Percentiles rank a stretch among this genome's conserved stretches.
phyloP scores from a whole-genome alignment of 1,140 invertebrate genomes.

The Dendroctonus valens region DNA sequence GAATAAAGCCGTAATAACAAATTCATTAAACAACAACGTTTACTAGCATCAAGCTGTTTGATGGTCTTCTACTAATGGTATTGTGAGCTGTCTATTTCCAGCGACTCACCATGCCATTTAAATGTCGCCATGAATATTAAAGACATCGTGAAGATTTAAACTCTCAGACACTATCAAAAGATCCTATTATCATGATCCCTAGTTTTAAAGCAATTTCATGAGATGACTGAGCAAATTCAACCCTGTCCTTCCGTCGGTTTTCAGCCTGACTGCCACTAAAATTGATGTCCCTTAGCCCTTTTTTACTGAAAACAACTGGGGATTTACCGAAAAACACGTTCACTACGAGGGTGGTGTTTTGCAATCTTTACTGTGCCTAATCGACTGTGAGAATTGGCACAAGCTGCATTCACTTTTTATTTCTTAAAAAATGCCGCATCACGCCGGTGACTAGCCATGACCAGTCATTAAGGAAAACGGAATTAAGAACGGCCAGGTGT shows the following conservation, averaged over 20 bases:
- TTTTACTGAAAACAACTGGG: conserved; percentile 7
- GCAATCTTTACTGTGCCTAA: conserved; percentile 28
- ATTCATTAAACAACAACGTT: no score
- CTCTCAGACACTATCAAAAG: conserved; percentile 20
- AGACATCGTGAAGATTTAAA: conserved; percentile 15
- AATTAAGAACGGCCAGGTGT: conserved; percentile 30
- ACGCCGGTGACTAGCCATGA: conserved; percentile 17
- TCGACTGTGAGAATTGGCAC: conserved; percentile 30
- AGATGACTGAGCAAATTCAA: conserved; percentile 26
- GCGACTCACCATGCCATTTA: conserved; percentile 1
- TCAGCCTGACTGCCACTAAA: conserved; percentile 23
- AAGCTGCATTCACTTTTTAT: conserved; percentile 10
- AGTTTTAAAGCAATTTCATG: conserved; percentile 29
- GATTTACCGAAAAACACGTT: conserved; percentile 12
- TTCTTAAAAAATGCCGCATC: conserved; percentile 15
- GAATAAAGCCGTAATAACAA: no score
- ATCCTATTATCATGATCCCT: conserved; percentile 25
- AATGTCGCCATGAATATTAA: conserved; percentile 16
- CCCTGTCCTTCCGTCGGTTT: conserved; percentile 24
- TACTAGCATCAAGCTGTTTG: no score
- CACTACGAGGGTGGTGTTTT: conserved; percentile 10
- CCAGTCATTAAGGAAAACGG: conserved; percentile 24
- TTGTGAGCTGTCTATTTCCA: no score
- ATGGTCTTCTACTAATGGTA: no score
- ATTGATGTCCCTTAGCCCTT: conserved; percentile 27